Conservation (phyloP, 1,140 invertebrate genomes). For the Aphaenogaster ashmeadi region DNA sequence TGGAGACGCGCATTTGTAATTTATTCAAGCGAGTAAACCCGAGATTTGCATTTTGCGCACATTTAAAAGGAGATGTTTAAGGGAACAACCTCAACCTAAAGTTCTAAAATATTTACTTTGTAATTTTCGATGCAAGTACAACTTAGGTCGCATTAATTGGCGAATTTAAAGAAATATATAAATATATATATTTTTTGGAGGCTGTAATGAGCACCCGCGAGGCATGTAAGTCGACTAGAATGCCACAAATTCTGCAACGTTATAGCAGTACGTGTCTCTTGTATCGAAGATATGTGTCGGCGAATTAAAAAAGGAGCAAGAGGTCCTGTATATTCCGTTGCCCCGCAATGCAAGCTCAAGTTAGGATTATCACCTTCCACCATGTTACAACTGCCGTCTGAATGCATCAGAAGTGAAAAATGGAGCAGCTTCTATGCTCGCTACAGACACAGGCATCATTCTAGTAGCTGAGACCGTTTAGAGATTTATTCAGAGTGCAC, state of each 20-base stretch:
- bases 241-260: background rate
- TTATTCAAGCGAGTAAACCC: slow-evolving; percentile 29
- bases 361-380: background rate
- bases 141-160: slow-evolving; percentile 49
- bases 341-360: background rate
- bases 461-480: background rate
- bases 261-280: background rate
- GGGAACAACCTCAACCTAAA: background rate
- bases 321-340: background rate
- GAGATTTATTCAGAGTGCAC: slow-evolving; percentile 23
- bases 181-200: background rate
- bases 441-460: background rate
- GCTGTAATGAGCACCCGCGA: background rate
- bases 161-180: slow-evolving; percentile 17
- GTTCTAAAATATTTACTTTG: slow-evolving; percentile 28
- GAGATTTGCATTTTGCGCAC: slow-evolving; percentile 49
- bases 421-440: background rate
- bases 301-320: background rate
- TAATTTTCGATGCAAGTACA: background rate
- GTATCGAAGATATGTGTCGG: background rate
- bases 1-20: slow-evolving; percentile 19
- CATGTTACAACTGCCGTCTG: background rate
- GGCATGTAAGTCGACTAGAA: background rate
- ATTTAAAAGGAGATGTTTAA: slow-evolving; percentile 46
- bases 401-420: background rate